These are phyloP conservation scores for Hemicentrotus pulcherrimus DNA, from an alignment of 35 echinoderm and acorn worm genomes.

Conservation along the genomic window DNA sequence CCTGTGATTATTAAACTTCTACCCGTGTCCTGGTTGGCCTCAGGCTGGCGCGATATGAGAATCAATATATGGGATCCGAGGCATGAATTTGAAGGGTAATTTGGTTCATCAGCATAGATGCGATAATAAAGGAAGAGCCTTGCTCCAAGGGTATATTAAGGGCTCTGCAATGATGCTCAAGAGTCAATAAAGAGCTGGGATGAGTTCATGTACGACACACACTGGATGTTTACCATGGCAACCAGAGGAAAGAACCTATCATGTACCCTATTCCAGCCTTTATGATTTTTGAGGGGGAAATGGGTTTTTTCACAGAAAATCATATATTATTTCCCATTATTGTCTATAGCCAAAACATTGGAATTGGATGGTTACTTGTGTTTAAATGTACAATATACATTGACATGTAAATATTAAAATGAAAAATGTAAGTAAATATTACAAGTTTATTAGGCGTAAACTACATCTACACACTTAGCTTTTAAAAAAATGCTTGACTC, in stretches of 20 bases:
- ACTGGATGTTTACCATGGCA: background rate
- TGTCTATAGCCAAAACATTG: no score
- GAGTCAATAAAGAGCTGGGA: background rate
- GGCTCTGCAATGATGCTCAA: background rate
- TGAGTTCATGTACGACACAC: background rate
- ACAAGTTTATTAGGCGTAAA: no score
- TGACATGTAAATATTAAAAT: no score
- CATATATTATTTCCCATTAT: no score
- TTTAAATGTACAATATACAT: no score
- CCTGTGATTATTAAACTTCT: conserved; percentile 8
- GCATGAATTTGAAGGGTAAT: conserved; percentile 30
- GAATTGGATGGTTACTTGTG: no score
- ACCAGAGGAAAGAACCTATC: background rate
- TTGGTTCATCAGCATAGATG: conserved; percentile 1
- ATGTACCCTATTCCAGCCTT: no score
- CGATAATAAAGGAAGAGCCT: background rate
- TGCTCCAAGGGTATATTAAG: background rate
- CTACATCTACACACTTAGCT: no score
- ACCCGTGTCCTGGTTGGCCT: background rate
- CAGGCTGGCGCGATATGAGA: background rate
- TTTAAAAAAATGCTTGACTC: no score
- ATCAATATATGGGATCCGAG: background rate
- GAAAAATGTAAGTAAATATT: no score
- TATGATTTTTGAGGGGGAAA: no score
- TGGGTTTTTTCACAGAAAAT: no score